Base-by-base conservation (phyloP, 2,888 invertebrate species). In the Lamellibrachia satsuma region DNA sequence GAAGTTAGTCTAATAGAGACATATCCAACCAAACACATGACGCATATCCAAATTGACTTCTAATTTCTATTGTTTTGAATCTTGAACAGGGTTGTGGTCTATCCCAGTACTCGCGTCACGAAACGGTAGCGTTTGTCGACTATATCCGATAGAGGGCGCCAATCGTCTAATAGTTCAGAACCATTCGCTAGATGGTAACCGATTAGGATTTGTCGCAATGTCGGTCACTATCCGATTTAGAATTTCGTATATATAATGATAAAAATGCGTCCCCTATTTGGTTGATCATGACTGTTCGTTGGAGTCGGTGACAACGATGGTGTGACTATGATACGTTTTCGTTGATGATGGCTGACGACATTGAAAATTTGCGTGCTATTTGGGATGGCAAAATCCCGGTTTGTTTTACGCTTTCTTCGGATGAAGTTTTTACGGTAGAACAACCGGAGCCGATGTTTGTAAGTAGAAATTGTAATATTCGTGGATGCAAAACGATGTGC, bases 311-410 rank as follows among this genome's bases (percentile, higher is more conserved):
- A 75, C 75, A 3, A 75, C 75, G 2, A 15, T 75, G 75, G 75
- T 75, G 75, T 75, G 75, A 75, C 75, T 75, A 75, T 75, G 75
- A 75, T 75, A 75, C 75, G 75, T 15, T 75, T 75, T 75, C 75
- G 75, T 75, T 22, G 75, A 75, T 75, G 75, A 99, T 99, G 99
- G 98, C 98, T 94, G 98, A 98, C 96, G 99, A 99, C 96, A 97
- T 99, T 95, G 99, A 99, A 97, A 98, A 99, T 93, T 97, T 99
- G 93, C 97, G 99, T 93, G 98, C 99, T 97, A 98, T 99, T 95
- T 99, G 99, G 99, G 98, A 99, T 95, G 99, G 99, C 52, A 98
- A 98, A 96, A 97, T 99, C 92, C 99, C 99, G 0, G 98, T 99
- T 93, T 98, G 98, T 97, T 99, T 99, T 96, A 98, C 98, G 95